These are phyloP conservation scores for Thamnophis sirtalis DNA, from an alignment of 2,113 vertebrate species.

Conservation along the genomic window DNA sequence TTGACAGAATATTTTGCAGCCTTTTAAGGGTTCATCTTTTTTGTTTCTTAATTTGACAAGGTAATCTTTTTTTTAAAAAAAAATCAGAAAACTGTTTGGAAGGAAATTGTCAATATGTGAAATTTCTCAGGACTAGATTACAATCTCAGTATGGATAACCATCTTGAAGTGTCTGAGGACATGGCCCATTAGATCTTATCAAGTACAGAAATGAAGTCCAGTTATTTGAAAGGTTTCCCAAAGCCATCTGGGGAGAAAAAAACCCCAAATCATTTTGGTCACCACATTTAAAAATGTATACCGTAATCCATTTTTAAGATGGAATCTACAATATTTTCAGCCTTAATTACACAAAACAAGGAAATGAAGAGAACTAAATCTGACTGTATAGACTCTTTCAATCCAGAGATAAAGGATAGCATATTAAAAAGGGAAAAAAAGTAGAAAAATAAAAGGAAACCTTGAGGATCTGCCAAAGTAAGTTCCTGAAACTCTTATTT, in stretches of 20 bases:
- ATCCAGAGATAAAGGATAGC: not conserved
- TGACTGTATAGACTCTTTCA: not conserved
- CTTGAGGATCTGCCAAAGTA: not conserved
- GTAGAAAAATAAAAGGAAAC: not conserved
- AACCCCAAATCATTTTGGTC: not conserved
- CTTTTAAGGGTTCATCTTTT: not conserved
- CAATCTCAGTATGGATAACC: not conserved
- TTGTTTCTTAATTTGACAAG: not conserved
- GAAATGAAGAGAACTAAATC: not conserved
- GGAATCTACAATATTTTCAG: not conserved
- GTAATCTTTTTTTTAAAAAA: not conserved
- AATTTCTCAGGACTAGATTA: not conserved
- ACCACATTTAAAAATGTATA: not conserved
- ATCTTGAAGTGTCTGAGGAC: not conserved
- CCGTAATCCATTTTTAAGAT: not conserved
- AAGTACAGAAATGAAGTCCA: not conserved
- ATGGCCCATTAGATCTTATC: not conserved
- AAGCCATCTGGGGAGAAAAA: not conserved
- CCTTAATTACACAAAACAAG: not conserved
- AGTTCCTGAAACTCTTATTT: not conserved
- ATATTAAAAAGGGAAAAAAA: not conserved
- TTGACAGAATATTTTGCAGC: not conserved
- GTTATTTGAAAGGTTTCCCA: not conserved
- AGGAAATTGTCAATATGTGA: not conserved
- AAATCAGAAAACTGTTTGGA: not conserved